phyloP scores from a whole-genome alignment of 1,140 invertebrate species.

The Trichoplusia ni region DNA sequence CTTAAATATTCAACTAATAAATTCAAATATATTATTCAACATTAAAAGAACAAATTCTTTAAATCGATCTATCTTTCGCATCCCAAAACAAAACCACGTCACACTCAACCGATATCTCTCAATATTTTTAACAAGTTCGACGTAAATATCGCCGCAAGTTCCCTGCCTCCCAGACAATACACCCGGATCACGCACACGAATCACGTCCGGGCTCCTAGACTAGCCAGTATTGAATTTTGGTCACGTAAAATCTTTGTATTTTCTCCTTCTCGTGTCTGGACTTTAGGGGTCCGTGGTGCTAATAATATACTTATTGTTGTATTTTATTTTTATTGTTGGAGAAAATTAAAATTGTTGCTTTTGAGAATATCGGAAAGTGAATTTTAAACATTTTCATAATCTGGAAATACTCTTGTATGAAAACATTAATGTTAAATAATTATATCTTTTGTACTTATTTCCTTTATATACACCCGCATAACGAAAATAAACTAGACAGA shows the following conservation, averaged over 20 bases:
- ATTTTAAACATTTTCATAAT: no score
- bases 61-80: neutral
- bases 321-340: neutral
- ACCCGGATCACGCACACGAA: slow-evolving; percentile 32
- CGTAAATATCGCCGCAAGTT: slow-evolving; percentile 1
- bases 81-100: neutral
- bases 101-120: neutral
- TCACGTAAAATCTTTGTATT: slow-evolving; percentile 64
- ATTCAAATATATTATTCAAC: neutral
- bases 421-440: no score
- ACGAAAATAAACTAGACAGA: no score
- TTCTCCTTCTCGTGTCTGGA: slow-evolving; percentile 44
- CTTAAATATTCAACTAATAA: no score
- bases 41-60: neutral
- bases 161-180: slow-evolving; percentile 1
- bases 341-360: no score
- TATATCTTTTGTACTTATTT: no score
- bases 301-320: no score
- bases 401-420: no score
- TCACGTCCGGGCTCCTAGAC: slow-evolving; percentile 42
- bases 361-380: neutral
- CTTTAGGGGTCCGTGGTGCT: slow-evolving; percentile 45
- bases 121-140: slow-evolving; percentile 13
- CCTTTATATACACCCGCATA: no score
- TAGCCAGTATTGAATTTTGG: slow-evolving; percentile 55